phyloP scores from a whole-genome alignment of 2,113 vertebrate species.

The Cromileptes altivelis region DNA sequence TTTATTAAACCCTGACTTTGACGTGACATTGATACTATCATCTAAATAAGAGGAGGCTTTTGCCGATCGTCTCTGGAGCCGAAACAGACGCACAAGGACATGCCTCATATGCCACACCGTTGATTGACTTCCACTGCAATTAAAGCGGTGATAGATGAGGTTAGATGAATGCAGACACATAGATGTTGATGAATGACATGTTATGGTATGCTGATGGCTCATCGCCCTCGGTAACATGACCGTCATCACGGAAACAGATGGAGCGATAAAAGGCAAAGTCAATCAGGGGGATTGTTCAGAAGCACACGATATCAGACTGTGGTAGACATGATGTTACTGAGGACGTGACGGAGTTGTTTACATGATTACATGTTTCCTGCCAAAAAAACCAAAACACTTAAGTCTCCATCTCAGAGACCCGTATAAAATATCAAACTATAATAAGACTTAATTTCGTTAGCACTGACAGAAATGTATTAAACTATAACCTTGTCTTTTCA shows the following conservation, averaged over 20 bases:
- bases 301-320: background rate
- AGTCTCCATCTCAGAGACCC: background rate
- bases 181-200: conserved; percentile 44
- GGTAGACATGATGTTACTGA: background rate
- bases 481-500: conserved; percentile 28
- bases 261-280: conserved; percentile 2
- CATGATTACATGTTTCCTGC: background rate
- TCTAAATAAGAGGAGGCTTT: conserved; percentile 33
- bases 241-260: conserved; percentile 4
- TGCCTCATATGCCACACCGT: background rate
- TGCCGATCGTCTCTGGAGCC: background rate
- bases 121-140: conserved; percentile 47
- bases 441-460: background rate
- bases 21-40: conserved; percentile 50
- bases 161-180: background rate
- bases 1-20: conserved; percentile 63
- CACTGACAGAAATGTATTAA: background rate
- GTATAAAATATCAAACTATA: background rate
- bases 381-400: background rate
- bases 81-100: conserved; percentile 1
- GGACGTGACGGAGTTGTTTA: background rate
- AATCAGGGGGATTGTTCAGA: background rate
- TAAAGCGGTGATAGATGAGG: conserved; percentile 30
- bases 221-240: background rate
- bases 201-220: conserved; percentile 31